These are phyloP conservation scores for Pollachius pollachius DNA, from an alignment of 2,113 vertebrate species.

Conservation along the genomic window DNA sequence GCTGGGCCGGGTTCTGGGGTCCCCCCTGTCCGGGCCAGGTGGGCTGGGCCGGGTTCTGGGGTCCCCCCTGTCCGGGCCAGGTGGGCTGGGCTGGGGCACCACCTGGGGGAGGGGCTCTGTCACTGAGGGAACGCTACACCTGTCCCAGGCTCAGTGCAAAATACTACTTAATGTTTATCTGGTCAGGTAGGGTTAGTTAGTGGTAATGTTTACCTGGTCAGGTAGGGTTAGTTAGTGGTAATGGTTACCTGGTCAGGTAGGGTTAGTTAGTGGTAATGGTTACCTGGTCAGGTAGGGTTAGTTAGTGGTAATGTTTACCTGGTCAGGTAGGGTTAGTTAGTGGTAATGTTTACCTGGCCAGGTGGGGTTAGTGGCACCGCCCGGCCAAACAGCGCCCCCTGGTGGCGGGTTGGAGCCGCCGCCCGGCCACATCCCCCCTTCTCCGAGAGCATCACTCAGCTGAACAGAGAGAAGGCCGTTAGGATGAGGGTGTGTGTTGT, in stretches of 20 bases:
- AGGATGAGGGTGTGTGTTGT: too few relatives aligned
- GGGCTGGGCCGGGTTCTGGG: background rate
- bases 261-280: too few relatives aligned
- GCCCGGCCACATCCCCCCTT: background rate
- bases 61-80: constrained; percentile 14
- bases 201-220: too few relatives aligned
- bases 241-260: too few relatives aligned
- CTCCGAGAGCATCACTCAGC: constrained; percentile 44
- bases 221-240: too few relatives aligned
- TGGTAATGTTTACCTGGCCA: background rate
- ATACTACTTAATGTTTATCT: background rate
- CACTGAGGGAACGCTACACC: too few relatives aligned
- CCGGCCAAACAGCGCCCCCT: constrained; percentile 18
- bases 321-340: too few relatives aligned
- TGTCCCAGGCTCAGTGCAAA: too few relatives aligned
- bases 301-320: too few relatives aligned
- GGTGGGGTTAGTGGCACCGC: constrained; percentile 10
- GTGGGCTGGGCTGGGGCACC: constrained; percentile 9
- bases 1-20: constrained; percentile 21
- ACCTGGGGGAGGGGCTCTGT: background rate
- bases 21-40: constrained; percentile 24
- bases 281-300: too few relatives aligned
- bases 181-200: too few relatives aligned
- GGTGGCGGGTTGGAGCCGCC: constrained; percentile 6
- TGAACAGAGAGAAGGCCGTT: background rate